Percentiles rank a stretch among this genome's conserved stretches.
Evolutionary conservation across 2,888 invertebrate genomes (phyloP).

Genomic region (Pocota personata): DNA sequence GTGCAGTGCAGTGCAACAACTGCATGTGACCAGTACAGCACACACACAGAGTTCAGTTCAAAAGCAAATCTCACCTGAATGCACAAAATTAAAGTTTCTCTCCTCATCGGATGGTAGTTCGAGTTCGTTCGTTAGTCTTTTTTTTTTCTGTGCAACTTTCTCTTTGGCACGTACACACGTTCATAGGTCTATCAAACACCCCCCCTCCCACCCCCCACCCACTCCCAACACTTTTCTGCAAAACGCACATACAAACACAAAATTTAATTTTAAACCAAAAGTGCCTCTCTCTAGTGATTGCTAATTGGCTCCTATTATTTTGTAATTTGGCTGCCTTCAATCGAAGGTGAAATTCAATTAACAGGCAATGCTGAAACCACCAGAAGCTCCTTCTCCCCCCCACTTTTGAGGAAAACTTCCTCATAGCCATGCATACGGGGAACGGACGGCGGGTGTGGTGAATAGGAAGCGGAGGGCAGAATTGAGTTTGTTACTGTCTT

Average conservation of each 20-base stretch:
- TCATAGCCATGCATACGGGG: conserved; percentile 46
- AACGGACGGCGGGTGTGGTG: neutral
- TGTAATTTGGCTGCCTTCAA: conserved; percentile 73
- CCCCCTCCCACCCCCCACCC: neutral
- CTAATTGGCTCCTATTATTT: conserved; percentile 74
- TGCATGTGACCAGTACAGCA: too few species aligned
- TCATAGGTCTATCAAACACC: conserved; percentile 6
- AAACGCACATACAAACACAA: conserved; percentile 37
- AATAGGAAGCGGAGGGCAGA: conserved; percentile 13
- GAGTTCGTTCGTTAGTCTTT: neutral
- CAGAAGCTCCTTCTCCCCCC: conserved; percentile 16
- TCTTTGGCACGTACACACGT: conserved; percentile 21
- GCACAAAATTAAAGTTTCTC: conserved; percentile 67
- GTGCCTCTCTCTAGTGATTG: conserved; percentile 70
- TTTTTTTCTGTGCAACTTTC: conserved; percentile 31
- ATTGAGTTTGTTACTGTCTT: conserved; percentile 68
- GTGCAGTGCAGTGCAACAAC: conserved; percentile 23
- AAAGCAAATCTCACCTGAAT: conserved; percentile 53
- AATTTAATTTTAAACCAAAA: conserved; percentile 73
- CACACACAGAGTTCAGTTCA: conserved; percentile 8
- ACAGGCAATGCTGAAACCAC: conserved; percentile 67
- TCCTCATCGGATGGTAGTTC: neutral
- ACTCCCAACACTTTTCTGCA: neutral
- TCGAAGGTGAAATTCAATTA: conserved; percentile 74
- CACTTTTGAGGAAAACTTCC: conserved; percentile 34